Base-by-base conservation (phyloP, 2,113 vertebrate genomes). In the Leiothrix lutea region DNA sequence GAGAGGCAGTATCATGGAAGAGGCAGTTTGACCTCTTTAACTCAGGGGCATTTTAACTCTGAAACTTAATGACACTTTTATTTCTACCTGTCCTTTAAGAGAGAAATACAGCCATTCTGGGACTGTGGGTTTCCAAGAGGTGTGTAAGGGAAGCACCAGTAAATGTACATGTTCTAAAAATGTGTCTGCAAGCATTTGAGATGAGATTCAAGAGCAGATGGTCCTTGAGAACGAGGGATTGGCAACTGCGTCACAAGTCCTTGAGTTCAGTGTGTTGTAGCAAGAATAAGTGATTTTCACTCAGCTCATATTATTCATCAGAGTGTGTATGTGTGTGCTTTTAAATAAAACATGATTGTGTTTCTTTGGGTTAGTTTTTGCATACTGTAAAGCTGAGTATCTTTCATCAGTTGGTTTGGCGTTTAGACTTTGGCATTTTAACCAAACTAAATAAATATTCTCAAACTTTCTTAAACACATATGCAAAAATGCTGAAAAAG, bases 311-410 rank as follows among this genome's bases (percentile, higher is more conserved):
- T 86, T 93, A 84, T 92, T 83, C 86, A 67, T 66, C 72, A 70
- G 70, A 44, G 60, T 62, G 33, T 80, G n/a, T 23, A 45, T 86
- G 40, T 62, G 24, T 81, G 51, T 72, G 69, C 44, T 74, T 88
- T 95, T 95, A 81, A 93, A 97, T 94, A 86, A 92, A 96, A 93
- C 77, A 95, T 75, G 69, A 92, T 74, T 79, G 38, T 24, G 14
- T 81, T 95, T 84, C 75, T 65, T 86, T 57, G 33, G 64, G 8
- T 80, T 80, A 21, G 58, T 33, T 70, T 91, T 85, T 72, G 73
- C 86, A 65, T 94, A 53, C 36, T 89, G 62, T 60, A 75, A 92
- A 87, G 31, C 44, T 86, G 64, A 74, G 4, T 21, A 73, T 75
- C 45, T 94, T 88, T 86, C 88, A 80, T 64, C 82, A 50, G n/a